phyloP scores from a whole-genome alignment of 92 coral and sea anemone species.

The Muricea muricata region DNA sequence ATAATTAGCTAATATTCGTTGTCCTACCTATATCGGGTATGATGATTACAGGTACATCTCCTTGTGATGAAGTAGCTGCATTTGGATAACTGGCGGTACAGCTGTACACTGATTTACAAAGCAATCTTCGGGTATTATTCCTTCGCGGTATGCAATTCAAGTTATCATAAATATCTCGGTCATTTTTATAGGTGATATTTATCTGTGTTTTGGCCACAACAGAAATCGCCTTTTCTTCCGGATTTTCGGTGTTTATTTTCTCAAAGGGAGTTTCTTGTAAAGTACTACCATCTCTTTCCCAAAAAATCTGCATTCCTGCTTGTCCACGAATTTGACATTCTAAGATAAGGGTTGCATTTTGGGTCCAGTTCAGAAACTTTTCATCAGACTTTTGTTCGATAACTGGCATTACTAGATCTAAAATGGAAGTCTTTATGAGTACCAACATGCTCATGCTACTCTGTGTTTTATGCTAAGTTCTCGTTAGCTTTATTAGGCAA shows the following conservation, averaged over 20 bases:
- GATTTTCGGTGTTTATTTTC: neutral
- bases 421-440: neutral
- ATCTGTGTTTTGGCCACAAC: neutral
- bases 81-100: conserved; percentile 15
- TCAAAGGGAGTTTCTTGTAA: neutral
- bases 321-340: conserved; percentile 40
- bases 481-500: no score
- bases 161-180: neutral
- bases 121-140: neutral
- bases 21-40: conserved; percentile 15
- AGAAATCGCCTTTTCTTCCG: neutral
- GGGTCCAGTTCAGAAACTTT: neutral
- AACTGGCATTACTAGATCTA: neutral
- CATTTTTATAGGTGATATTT: neutral
- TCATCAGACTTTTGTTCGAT: neutral
- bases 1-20: no score
- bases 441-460: no score
- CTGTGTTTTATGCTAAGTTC: no score
- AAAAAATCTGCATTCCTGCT: conserved; percentile 9
- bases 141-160: neutral
- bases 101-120: conserved; percentile 1
- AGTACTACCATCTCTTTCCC: neutral
- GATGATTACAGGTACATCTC: neutral
- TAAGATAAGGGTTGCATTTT: neutral
- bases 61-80: neutral